phyloP scores from a whole-genome alignment of 2,888 invertebrate genomes.

The Microchrysa polita region DNA sequence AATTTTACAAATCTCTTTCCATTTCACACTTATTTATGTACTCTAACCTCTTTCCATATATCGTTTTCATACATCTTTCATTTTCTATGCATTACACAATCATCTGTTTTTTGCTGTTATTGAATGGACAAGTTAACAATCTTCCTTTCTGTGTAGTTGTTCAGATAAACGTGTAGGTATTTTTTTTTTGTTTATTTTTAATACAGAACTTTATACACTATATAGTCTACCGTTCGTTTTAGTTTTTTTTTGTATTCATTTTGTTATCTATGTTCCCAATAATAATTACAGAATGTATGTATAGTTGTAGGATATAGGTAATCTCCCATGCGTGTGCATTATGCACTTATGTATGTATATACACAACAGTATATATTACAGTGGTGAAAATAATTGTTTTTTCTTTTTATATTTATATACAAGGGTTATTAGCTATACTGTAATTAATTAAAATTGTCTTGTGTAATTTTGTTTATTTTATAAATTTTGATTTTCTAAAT shows the following conservation, averaged over 20 bases:
- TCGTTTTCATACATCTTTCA: conserved; percentile 20
- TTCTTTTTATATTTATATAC: neutral
- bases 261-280: conserved; percentile 19
- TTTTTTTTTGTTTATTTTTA: neutral
- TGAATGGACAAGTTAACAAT: conserved; percentile 31
- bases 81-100: conserved; percentile 3
- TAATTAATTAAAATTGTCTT: conserved; percentile 4
- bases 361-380: conserved; percentile 26
- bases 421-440: conserved; percentile 25
- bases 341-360: neutral
- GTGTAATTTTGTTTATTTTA: neutral
- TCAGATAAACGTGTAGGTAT: neutral
- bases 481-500: neutral
- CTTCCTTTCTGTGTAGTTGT: neutral
- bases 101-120: conserved; percentile 9
- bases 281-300: conserved; percentile 18
- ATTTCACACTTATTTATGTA: conserved; percentile 17
- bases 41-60: conserved; percentile 11
- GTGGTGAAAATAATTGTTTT: conserved; percentile 36
- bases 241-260: conserved; percentile 17
- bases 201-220: conserved; percentile 4
- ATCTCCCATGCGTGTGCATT: too few species aligned
- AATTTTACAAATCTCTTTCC: conserved; percentile 40
- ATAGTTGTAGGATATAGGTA: neutral
- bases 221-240: conserved; percentile 9